Conservation (phyloP, 2,888 invertebrate species). For the Pyrrhia umbra region DNA sequence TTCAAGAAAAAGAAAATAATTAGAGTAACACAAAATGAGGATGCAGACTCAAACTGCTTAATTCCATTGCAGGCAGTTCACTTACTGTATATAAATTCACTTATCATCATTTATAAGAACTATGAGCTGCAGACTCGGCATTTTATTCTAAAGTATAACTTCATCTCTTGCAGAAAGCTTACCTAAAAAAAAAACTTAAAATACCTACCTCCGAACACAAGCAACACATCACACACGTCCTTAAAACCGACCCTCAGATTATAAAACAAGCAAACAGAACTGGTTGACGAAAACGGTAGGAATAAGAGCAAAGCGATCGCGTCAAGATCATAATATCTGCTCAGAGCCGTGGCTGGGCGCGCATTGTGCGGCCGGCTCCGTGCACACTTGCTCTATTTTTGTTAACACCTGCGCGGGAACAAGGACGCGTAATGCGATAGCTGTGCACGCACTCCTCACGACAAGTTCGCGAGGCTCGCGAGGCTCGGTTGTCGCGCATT, state of each 20-base stretch:
- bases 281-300: constrained; percentile 59
- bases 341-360: constrained; percentile 51
- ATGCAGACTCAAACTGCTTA: too few relatives aligned
- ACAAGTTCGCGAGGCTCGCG: constrained; percentile 11
- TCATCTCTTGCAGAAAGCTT: background rate
- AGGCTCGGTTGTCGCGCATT: constrained; percentile 23
- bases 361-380: constrained; percentile 51
- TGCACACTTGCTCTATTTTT: constrained; percentile 79
- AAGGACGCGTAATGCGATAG: constrained; percentile 79
- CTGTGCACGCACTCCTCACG: constrained; percentile 34
- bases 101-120: too few relatives aligned
- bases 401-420: constrained; percentile 84
- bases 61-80: too few relatives aligned
- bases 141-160: background rate
- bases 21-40: too few relatives aligned
- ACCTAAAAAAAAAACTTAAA: background rate
- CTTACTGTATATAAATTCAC: too few relatives aligned
- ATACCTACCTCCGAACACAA: background rate
- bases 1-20: too few relatives aligned
- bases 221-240: background rate
- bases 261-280: constrained; percentile 28
- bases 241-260: constrained; percentile 12
- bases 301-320: constrained; percentile 28
- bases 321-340: constrained; percentile 76
- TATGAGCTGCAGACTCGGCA: too few relatives aligned